phyloP scores from a whole-genome alignment of 1,140 invertebrate genomes.

The Drosophila paulistorum region DNA sequence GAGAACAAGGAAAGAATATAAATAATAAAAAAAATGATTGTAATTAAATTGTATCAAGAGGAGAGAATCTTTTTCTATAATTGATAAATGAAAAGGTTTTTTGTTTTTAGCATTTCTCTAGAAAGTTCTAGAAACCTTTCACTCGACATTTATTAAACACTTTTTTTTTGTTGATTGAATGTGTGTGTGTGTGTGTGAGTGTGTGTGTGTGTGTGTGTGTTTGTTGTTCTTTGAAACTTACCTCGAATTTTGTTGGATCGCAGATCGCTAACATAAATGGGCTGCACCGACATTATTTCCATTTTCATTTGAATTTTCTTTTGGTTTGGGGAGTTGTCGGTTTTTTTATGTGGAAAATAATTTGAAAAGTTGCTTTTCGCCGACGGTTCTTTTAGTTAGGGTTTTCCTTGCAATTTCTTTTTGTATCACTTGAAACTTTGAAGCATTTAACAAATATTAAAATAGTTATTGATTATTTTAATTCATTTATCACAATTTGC shows the following conservation, averaged over 20 bases:
- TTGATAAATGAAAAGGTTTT: too few relatives aligned
- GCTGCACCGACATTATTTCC: constrained; percentile 81
- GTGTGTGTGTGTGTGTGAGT: too few relatives aligned
- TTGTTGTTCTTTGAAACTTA: constrained; percentile 49
- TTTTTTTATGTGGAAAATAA: constrained; percentile 12
- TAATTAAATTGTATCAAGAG: constrained; percentile 16
- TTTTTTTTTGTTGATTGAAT: too few relatives aligned
- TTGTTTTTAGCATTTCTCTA: not conserved
- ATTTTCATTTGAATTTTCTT: constrained; percentile 77
- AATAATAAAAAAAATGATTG: not conserved
- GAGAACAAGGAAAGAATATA: constrained; percentile 9
- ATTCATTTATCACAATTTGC: constrained; percentile 80
- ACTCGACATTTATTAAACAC: too few relatives aligned
- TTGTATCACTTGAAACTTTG: constrained; percentile 62
- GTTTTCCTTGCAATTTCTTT: constrained; percentile 12
- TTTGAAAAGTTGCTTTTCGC: constrained; percentile 44
- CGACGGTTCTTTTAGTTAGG: constrained; percentile 36
- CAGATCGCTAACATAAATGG: constrained; percentile 64
- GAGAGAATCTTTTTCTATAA: too few relatives aligned
- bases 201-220: not conserved
- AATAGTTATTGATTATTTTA: constrained; percentile 38
- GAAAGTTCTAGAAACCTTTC: not conserved
- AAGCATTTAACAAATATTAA: constrained; percentile 60
- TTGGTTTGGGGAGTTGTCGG: constrained; percentile 15
- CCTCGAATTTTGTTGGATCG: constrained; percentile 81